Percentiles rank a stretch among this genome's conserved stretches.
Evolutionary conservation across 2,888 invertebrate species (phyloP).

Genomic region (Parnassius apollo): DNA sequence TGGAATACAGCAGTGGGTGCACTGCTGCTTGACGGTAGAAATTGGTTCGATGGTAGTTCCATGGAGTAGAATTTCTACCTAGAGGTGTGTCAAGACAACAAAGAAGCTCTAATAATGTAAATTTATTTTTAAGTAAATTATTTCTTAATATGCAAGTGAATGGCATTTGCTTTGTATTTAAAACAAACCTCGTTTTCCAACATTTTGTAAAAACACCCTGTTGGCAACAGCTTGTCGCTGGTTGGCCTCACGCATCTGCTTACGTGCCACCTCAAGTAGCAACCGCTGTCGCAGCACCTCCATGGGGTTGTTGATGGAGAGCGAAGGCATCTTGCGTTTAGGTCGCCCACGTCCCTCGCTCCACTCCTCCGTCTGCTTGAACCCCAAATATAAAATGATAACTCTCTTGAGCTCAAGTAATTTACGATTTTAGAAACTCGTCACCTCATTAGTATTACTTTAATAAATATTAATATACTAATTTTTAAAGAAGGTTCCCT

Average conservation of each 20-base stretch:
- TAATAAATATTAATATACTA: too few relatives aligned
- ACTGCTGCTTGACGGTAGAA: too few relatives aligned
- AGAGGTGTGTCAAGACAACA: too few relatives aligned
- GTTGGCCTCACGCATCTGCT: conserved; percentile 88
- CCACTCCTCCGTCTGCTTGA: conserved; percentile 52
- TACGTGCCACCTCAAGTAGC: conserved; percentile 89
- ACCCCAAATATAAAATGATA: conserved; percentile 11
- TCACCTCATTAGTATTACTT: too few relatives aligned
- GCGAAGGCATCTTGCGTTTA: conserved; percentile 85
- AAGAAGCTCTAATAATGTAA: too few relatives aligned
- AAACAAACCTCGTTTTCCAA: conserved; percentile 85
- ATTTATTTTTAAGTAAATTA: too few relatives aligned
- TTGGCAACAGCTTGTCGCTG: conserved; percentile 86
- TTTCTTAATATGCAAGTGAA: too few relatives aligned
- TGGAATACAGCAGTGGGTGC: too few relatives aligned
- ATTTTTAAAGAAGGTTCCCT: too few relatives aligned
- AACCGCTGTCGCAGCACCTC: conserved; percentile 92
- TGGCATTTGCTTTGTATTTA: too few relatives aligned
- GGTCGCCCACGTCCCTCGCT: conserved; percentile 64
- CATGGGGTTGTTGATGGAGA: conserved; percentile 93
- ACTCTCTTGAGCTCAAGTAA: not conserved
- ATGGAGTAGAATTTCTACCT: too few relatives aligned
- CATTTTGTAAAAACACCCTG: conserved; percentile 86
- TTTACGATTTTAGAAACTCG: not conserved
- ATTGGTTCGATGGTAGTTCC: too few relatives aligned